Conservation (phyloP, 2,888 invertebrate species). For the Habroteleia sp. region DNA sequence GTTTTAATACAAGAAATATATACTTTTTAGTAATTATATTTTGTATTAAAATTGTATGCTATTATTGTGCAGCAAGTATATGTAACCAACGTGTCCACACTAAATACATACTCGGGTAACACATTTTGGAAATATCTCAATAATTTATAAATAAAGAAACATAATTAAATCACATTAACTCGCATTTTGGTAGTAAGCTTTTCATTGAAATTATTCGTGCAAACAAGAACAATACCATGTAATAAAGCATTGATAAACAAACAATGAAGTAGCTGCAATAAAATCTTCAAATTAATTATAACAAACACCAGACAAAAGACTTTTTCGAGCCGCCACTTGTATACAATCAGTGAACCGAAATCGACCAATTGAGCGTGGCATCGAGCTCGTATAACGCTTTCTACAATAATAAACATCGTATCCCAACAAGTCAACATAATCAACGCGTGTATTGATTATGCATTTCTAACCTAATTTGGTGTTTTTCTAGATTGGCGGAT, state of each 20-base stretch:
- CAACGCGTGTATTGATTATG: conserved; percentile 31
- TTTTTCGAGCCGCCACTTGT: neutral
- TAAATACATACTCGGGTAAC: too few relatives aligned
- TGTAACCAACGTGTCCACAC: too few relatives aligned
- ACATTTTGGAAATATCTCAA: too few relatives aligned
- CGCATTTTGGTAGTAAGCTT: neutral
- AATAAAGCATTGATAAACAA: neutral
- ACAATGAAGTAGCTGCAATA: conserved; percentile 8
- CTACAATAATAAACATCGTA: conserved; percentile 28
- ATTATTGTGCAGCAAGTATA: too few relatives aligned
- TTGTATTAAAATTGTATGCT: too few relatives aligned
- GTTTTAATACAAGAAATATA: too few relatives aligned
- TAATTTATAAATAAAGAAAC: conserved; percentile 2
- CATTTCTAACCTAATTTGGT: conserved; percentile 45
- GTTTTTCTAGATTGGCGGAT: conserved; percentile 35
- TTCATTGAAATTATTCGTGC: conserved; percentile 1
- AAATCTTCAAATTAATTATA: conserved; percentile 15
- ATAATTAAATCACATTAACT: conserved; percentile 1
- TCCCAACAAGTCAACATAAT: conserved; percentile 11
- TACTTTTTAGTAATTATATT: too few relatives aligned
- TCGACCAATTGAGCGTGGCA: conserved; percentile 5
- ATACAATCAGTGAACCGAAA: conserved; percentile 8
- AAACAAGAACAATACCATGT: conserved; percentile 5
- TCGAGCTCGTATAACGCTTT: conserved; percentile 7
- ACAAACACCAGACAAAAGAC: conserved; percentile 3